These are phyloP conservation scores for Mungos mungo DNA, from an alignment of 2,113 vertebrate genomes.

Conservation along the genomic window DNA sequence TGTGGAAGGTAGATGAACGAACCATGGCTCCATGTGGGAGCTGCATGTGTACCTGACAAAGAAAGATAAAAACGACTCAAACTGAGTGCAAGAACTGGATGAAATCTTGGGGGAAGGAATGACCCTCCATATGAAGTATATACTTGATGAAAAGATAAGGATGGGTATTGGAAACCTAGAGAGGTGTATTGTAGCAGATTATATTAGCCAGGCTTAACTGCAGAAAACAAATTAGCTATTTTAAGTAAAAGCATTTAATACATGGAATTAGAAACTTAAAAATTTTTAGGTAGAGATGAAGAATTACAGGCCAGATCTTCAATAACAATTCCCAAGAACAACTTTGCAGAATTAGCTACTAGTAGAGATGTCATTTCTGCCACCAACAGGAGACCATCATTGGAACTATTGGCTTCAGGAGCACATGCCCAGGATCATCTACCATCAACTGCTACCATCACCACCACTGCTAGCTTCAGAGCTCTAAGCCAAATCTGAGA, in stretches of 20 bases:
- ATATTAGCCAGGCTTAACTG: neutral
- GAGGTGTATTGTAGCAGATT: neutral
- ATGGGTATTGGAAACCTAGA: neutral
- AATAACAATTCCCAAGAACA: conserved; percentile 3
- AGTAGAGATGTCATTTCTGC: neutral
- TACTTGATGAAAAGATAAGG: neutral
- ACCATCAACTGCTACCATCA: neutral
- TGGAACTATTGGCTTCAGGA: neutral
- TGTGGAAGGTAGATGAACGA: neutral
- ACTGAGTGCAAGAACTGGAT: neutral
- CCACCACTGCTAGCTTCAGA: neutral
- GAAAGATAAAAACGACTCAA: neutral
- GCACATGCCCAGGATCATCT: neutral
- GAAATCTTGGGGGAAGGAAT: neutral
- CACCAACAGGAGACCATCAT: neutral
- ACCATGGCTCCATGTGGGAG: neutral
- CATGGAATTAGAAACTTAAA: neutral
- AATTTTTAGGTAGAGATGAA: neutral
- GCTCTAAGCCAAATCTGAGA: neutral
- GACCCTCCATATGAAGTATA: neutral
- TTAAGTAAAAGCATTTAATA: neutral
- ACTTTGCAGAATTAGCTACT: neutral
- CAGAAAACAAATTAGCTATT: neutral
- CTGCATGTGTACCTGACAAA: neutral
- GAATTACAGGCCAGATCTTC: neutral